Percentiles rank a stretch among this genome's conserved stretches.
These are phyloP conservation scores for Mormyrops attenuatus DNA, from an alignment of 2,797 vertebrate species.

Conservation along the genomic window DNA sequence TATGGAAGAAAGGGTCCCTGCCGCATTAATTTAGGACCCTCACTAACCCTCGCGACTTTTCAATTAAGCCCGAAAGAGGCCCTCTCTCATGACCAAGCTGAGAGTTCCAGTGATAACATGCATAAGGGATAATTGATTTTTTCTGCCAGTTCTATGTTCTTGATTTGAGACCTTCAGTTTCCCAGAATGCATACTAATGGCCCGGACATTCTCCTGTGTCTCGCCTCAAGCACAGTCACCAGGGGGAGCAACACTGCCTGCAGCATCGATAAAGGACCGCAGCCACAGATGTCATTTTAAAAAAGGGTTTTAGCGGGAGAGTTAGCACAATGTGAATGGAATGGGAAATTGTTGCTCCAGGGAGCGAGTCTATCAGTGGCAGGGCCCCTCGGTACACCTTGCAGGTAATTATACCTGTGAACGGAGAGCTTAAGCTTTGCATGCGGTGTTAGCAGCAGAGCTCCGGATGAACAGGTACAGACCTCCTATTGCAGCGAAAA, in stretches of 20 bases:
- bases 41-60: constrained; percentile 30
- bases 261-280: not conserved
- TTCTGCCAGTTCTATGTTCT: constrained; percentile 12
- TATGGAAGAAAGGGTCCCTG: constrained; percentile 3
- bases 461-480: not conserved
- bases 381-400: not conserved
- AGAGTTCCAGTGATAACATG: not conserved
- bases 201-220: not conserved
- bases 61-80: constrained; percentile 21
- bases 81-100: constrained; percentile 12
- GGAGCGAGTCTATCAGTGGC: not conserved
- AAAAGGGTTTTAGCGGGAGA: not conserved
- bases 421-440: not conserved
- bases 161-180: not conserved
- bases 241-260: not conserved
- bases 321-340: not conserved
- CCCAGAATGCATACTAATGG: constrained; percentile 15
- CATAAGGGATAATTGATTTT: constrained; percentile 22
- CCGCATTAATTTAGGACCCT: not conserved
- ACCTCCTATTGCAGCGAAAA: not conserved
- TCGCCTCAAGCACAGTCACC: not conserved
- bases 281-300: not conserved
- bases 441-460: not conserved
- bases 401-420: not conserved
- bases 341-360: not conserved